phyloP scores from a whole-genome alignment of 1,140 invertebrate genomes.

The Temnothorax nylanderi region DNA sequence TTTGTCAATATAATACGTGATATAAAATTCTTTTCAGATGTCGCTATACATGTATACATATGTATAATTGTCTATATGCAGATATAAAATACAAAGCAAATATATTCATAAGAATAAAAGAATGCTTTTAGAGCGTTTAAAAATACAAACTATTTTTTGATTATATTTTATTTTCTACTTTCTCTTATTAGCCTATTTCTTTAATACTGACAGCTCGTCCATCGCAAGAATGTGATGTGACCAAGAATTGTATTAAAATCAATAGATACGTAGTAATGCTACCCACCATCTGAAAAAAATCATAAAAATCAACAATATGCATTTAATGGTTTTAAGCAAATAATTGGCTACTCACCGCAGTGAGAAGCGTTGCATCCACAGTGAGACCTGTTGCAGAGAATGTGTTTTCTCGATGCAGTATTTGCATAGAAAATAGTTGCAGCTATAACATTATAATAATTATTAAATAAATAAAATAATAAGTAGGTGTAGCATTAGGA shows the following conservation, averaged over 20 bases:
- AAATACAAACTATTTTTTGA: background rate
- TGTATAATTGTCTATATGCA: background rate
- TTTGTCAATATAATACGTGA: background rate
- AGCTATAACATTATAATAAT: constrained; percentile 66
- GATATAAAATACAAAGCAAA: background rate
- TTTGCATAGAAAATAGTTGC: constrained; percentile 77
- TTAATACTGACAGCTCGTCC: background rate
- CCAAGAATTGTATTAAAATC: constrained; percentile 76
- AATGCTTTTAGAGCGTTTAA: background rate
- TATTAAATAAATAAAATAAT: background rate
- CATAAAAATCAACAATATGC: background rate
- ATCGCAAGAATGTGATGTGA: background rate
- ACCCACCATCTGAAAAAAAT: constrained; percentile 71
- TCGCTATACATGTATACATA: background rate
- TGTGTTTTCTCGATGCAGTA: constrained; percentile 72
- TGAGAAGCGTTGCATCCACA: constrained; percentile 71
- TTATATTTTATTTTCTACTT: background rate
- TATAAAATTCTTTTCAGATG: background rate
- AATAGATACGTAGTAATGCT: constrained; percentile 74
- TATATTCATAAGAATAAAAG: background rate
- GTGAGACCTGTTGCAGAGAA: constrained; percentile 73
- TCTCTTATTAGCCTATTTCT: background rate
- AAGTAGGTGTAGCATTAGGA: background rate
- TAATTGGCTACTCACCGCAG: constrained; percentile 62
- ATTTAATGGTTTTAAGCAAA: background rate